A percentile compares a stretch with the other conserved stretches of the same genome.
phyloP scores from a whole-genome alignment of 35 echinoderm and acorn worm genomes.

The Amphiura filiformis region DNA sequence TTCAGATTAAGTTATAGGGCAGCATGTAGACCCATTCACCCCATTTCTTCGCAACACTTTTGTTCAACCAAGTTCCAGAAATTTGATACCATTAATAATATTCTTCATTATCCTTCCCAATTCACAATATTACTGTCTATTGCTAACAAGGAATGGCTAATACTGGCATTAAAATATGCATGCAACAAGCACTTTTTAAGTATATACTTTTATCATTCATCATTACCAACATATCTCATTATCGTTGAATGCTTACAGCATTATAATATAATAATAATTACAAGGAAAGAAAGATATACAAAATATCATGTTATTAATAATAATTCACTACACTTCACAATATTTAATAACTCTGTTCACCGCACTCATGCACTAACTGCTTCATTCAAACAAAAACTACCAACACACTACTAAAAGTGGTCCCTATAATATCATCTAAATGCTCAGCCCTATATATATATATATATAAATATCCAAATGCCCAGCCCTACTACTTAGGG shows the following conservation, averaged over 20 bases:
- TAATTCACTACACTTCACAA: constrained; percentile 4
- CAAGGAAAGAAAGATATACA: constrained; percentile 7
- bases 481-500: constrained; percentile 1
- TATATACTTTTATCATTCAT: neutral
- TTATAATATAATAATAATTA: too few species aligned
- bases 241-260: neutral
- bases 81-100: too few species aligned
- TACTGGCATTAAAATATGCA: neutral
- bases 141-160: neutral
- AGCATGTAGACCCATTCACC: too few species aligned
- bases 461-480: neutral
- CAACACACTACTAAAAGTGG: neutral
- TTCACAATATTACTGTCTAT: neutral
- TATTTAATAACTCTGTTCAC: neutral
- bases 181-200: neutral
- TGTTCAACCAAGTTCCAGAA: too few species aligned
- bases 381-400: constrained; percentile 11
- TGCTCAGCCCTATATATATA: constrained; percentile 14
- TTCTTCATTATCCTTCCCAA: too few species aligned
- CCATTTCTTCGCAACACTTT: too few species aligned
- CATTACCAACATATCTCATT: neutral
- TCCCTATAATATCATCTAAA: constrained; percentile 6
- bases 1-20: too few species aligned
- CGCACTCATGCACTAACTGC: constrained; percentile 9
- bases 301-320: neutral